phyloP scores from a whole-genome alignment of 2,113 vertebrate species.

The Verasper variegatus region DNA sequence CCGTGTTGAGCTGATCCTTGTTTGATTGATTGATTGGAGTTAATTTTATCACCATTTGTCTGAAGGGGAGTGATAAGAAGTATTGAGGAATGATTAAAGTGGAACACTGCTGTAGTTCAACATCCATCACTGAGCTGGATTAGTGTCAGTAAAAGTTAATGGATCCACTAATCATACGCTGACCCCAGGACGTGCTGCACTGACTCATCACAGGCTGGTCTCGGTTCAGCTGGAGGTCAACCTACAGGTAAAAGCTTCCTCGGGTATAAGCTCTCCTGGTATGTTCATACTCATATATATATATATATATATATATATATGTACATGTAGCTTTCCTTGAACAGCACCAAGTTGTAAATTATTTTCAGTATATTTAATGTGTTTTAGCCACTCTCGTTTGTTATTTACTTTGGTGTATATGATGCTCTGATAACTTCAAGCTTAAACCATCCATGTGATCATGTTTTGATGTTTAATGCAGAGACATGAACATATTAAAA shows the following conservation, averaged over 20 bases:
- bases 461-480: background rate
- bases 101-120: constrained; percentile 29
- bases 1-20: constrained; percentile 13
- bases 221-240: constrained; percentile 26
- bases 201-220: constrained; percentile 9
- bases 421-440: too few species aligned
- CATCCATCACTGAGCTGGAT: constrained; percentile 63
- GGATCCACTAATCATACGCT: constrained; percentile 52
- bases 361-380: background rate
- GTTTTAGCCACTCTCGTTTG: too few species aligned
- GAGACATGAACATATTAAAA: background rate
- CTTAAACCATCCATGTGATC: too few species aligned
- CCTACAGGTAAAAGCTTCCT: constrained; percentile 10
- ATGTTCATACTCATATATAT: background rate
- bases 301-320: too few species aligned
- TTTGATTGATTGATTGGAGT: constrained; percentile 56
- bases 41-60: constrained; percentile 47
- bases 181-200: constrained; percentile 18
- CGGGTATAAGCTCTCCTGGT: background rate
- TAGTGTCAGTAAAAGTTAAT: constrained; percentile 61
- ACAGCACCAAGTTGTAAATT: too few species aligned
- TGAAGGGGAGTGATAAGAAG: constrained; percentile 27
- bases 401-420: too few species aligned
- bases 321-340: background rate
- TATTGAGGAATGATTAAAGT: constrained; percentile 56